Evolutionary conservation across 2,888 invertebrate genomes (phyloP).

Genomic region (Hirtodrosophila duncani): DNA sequence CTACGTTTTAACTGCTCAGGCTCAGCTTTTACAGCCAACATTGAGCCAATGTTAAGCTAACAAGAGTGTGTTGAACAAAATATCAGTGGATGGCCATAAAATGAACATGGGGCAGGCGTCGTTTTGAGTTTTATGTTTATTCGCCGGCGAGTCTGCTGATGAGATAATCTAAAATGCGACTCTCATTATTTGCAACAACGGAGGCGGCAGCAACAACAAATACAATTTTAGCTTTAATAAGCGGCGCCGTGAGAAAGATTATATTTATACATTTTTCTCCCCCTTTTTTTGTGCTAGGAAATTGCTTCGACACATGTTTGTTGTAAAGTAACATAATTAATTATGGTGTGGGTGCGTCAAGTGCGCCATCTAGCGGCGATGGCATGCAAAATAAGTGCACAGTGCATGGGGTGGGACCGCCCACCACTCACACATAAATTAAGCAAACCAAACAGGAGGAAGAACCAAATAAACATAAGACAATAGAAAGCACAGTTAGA

Average conservation of each 20-base stretch:
- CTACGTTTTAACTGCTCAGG: too few relatives aligned
- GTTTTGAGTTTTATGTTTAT: too few relatives aligned
- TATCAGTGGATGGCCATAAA: slow-evolving; percentile 23
- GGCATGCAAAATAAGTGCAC: slow-evolving; percentile 59
- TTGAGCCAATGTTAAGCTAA: slow-evolving; percentile 20
- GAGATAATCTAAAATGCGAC: slow-evolving; percentile 58
- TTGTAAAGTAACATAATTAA: slow-evolving; percentile 65
- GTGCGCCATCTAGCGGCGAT: slow-evolving; percentile 29
- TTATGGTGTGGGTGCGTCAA: slow-evolving; percentile 41
- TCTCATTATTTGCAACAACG: slow-evolving; percentile 59
- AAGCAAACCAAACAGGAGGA: slow-evolving; percentile 53
- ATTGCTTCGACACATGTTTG: slow-evolving; percentile 21
- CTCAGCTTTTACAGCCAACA: slow-evolving; percentile 20
- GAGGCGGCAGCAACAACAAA: slow-evolving; percentile 15
- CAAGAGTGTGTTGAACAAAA: too few relatives aligned
- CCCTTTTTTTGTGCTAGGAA: slow-evolving; percentile 8
- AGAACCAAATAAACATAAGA: not conserved
- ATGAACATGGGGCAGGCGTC: too few relatives aligned
- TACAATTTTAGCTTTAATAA: slow-evolving; percentile 50
- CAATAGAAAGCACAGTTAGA: slow-evolving; percentile 52
- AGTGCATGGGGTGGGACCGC: slow-evolving; percentile 37
- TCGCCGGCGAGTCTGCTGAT: slow-evolving; percentile 22
- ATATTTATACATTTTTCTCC: slow-evolving; percentile 29
- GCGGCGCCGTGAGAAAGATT: slow-evolving; percentile 59
- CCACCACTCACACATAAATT: slow-evolving; percentile 61